Percentiles rank a stretch among this genome's conserved stretches.
phyloP scores from a whole-genome alignment of 2,797 vertebrate genomes.

The Oophaga sylvatica region DNA sequence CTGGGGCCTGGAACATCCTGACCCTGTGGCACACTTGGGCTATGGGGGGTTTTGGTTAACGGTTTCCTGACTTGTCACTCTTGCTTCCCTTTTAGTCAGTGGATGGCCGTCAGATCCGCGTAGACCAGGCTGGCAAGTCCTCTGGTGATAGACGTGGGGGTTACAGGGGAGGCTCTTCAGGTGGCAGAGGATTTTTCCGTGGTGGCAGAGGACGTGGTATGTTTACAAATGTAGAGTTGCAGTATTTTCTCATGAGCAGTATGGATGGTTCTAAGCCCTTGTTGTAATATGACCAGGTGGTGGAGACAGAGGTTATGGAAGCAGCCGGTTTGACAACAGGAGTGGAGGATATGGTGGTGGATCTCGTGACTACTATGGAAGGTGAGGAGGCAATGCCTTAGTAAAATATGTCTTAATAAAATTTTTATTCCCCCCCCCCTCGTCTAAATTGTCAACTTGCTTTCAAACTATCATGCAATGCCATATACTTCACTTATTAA shows the following conservation, averaged over 20 bases:
- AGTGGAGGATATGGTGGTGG: conserved; percentile 76
- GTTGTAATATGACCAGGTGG: conserved; percentile 61
- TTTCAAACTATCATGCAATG: too few relatives aligned
- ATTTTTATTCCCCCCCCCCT: too few relatives aligned
- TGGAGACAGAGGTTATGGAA: conserved; percentile 77
- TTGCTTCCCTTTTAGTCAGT: conserved; percentile 76
- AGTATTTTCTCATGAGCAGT: not conserved
- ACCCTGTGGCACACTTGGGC: too few relatives aligned
- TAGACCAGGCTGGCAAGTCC: conserved; percentile 93
- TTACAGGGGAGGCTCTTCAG: conserved; percentile 79
- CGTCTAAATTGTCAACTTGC: too few relatives aligned
- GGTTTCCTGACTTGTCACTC: not conserved
- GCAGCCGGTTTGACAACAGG: conserved; percentile 76
- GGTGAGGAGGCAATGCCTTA: conserved; percentile 63
- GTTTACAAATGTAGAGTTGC: not conserved
- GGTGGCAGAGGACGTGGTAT: conserved; percentile 77
- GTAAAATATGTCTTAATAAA: too few relatives aligned
- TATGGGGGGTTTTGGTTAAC: too few relatives aligned
- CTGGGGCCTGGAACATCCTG: too few relatives aligned
- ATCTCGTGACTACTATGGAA: conserved; percentile 79
- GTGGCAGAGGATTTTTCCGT: conserved; percentile 82
- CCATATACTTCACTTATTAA: too few relatives aligned
- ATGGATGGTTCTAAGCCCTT: too few relatives aligned
- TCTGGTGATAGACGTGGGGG: conserved; percentile 82
- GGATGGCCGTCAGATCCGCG: conserved; percentile 89